Evolutionary conservation across 2,797 vertebrate species (phyloP).

Genomic region (Microtus obscurus): DNA sequence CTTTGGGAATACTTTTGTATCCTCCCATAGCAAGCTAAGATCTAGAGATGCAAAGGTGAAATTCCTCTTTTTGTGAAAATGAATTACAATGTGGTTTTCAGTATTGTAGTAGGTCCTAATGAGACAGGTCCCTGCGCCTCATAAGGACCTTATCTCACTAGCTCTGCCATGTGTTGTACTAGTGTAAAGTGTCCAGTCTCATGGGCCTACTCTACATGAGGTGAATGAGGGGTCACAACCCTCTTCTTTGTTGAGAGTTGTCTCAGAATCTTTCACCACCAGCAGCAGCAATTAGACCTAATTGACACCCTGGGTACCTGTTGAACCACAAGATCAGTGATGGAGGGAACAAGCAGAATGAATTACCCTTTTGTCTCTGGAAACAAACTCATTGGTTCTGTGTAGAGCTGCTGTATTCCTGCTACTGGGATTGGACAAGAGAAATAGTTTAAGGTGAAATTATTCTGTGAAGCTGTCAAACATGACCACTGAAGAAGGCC

Average conservation of each 20-base stretch:
- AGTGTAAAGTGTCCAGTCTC: constrained; percentile 50
- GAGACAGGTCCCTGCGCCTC: constrained; percentile 23
- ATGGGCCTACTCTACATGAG: constrained; percentile 43
- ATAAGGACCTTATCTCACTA: background rate
- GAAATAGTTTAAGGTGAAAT: background rate
- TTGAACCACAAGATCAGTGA: constrained; percentile 59
- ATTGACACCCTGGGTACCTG: constrained; percentile 64
- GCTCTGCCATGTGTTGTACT: background rate
- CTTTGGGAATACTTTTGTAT: constrained; percentile 59
- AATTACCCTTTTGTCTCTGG: constrained; percentile 54
- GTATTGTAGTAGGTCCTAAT: constrained; percentile 57
- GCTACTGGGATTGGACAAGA: background rate
- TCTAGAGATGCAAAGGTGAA: constrained; percentile 72
- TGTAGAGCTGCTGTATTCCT: background rate
- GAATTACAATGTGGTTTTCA: constrained; percentile 65
- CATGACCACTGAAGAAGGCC: constrained; percentile 19
- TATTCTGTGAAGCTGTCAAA: constrained; percentile 46
- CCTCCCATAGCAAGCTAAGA: constrained; percentile 79
- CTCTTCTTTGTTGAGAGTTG: constrained; percentile 44
- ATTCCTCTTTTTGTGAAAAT: constrained; percentile 44
- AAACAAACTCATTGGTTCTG: constrained; percentile 44
- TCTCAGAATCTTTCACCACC: constrained; percentile 48
- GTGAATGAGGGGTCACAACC: constrained; percentile 70
- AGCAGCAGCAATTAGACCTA: constrained; percentile 73
- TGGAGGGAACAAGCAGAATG: constrained; percentile 3